phyloP scores from a whole-genome alignment of 2,797 vertebrate genomes.

The Melanotaenia maccullochi region DNA sequence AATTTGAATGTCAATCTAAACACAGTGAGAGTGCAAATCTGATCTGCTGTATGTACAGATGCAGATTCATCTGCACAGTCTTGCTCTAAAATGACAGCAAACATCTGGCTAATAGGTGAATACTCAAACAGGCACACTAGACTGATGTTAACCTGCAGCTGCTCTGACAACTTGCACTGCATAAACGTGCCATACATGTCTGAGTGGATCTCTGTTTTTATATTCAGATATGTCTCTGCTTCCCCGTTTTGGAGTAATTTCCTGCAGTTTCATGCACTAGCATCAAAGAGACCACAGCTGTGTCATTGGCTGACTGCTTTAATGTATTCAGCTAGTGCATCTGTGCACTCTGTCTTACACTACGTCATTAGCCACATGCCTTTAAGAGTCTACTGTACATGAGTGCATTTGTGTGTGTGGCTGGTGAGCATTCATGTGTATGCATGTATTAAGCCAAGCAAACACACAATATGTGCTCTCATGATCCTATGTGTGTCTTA shows the following conservation, averaged over 20 bases:
- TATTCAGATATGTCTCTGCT: slow-evolving; percentile 41
- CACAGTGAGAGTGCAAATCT: background rate
- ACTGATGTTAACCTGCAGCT: slow-evolving; percentile 2
- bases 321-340: slow-evolving; percentile 75
- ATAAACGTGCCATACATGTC: slow-evolving; percentile 48
- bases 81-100: background rate
- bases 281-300: slow-evolving; percentile 77
- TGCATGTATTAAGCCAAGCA: slow-evolving; percentile 26
- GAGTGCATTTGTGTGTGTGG: slow-evolving; percentile 11
- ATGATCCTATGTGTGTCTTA: slow-evolving; percentile 16
- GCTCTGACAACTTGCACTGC: slow-evolving; percentile 26
- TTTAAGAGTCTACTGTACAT: slow-evolving; percentile 8
- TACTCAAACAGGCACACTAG: background rate
- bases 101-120: background rate
- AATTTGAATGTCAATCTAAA: background rate
- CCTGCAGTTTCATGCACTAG: slow-evolving; percentile 70
- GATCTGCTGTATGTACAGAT: background rate
- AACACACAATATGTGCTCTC: slow-evolving; percentile 15
- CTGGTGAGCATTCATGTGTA: slow-evolving; percentile 21
- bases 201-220: slow-evolving; percentile 41
- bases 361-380: slow-evolving; percentile 59
- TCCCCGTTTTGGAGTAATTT: slow-evolving; percentile 66
- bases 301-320: slow-evolving; percentile 69
- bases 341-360: slow-evolving; percentile 60
- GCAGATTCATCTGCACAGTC: background rate